Conservation (phyloP, 2,113 vertebrate species). For the Myiagra hebetior region DNA sequence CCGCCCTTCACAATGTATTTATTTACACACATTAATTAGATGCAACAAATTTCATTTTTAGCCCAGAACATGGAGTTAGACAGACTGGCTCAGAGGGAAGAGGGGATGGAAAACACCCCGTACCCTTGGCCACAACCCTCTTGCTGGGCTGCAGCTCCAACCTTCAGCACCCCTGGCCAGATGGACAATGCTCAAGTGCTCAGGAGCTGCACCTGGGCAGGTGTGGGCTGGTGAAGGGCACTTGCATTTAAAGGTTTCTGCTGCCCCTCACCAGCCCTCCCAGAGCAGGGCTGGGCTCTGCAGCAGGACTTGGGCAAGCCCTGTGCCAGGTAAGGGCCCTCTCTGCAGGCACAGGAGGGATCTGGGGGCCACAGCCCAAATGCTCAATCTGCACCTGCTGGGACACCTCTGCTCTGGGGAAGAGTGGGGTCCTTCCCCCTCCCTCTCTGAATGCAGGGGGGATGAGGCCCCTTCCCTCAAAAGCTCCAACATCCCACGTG, state of each 20-base stretch:
- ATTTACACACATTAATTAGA: not conserved
- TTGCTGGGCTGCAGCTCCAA: not conserved
- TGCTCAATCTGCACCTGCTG: not conserved
- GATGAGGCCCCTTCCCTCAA: not conserved
- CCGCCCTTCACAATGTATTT: not conserved
- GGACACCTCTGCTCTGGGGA: not conserved
- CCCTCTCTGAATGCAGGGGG: not conserved
- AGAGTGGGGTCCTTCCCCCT: accelerated
- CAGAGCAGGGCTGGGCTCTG: not conserved
- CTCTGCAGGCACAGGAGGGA: not conserved
- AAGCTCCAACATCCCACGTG: accelerated
- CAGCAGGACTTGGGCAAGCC: not conserved
- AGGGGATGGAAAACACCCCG: not conserved
- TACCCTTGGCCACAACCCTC: accelerated
- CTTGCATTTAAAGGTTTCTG: not conserved
- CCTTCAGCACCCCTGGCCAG: not conserved
- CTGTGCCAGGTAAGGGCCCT: not conserved
- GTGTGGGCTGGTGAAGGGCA: not conserved
- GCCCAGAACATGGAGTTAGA: not conserved
- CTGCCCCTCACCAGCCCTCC: not conserved
- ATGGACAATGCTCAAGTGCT: not conserved
- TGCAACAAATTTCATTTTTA: not conserved
- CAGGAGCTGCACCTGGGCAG: not conserved
- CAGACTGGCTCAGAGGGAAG: not conserved
- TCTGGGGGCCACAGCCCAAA: not conserved